phyloP scores from a whole-genome alignment of 2,888 invertebrate species.

The Vandiemenella viatica region DNA sequence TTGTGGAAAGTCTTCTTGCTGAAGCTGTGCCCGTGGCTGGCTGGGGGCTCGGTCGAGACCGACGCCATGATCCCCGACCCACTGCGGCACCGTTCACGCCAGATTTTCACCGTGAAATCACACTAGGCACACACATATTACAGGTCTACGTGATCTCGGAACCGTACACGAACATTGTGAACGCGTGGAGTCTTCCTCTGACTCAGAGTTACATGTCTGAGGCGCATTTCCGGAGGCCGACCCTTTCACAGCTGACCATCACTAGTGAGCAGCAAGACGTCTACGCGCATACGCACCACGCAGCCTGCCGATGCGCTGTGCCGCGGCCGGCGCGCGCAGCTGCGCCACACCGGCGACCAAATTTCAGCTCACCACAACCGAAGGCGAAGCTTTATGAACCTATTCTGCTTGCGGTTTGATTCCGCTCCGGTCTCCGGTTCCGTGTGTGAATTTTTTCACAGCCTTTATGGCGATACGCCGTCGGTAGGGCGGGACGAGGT shows the following conservation, averaged over 20 bases:
- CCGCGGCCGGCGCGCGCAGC: background rate
- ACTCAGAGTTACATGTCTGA: constrained; percentile 26
- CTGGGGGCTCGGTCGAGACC: constrained; percentile 42
- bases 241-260: constrained; percentile 24
- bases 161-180: constrained; percentile 40
- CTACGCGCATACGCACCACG: constrained; percentile 5
- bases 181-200: constrained; percentile 29
- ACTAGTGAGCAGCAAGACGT: constrained; percentile 14
- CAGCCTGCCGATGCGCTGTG: background rate
- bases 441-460: too few relatives aligned
- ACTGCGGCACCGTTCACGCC: constrained; percentile 41
- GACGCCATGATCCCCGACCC: constrained; percentile 43
- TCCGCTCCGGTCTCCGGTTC: too few relatives aligned
- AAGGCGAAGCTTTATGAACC: too few relatives aligned
- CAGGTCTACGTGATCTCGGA: constrained; percentile 42
- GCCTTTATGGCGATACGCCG: too few relatives aligned
- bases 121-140: constrained; percentile 30
- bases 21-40: constrained; percentile 85
- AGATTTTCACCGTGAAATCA: constrained; percentile 43
- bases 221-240: constrained; percentile 26
- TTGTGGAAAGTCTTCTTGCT: constrained; percentile 99
- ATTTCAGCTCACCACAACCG: too few relatives aligned
- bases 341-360: background rate
- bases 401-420: too few relatives aligned
- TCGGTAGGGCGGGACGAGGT: too few relatives aligned